A percentile compares a stretch with the other conserved stretches of the same genome.
phyloP scores from a whole-genome alignment of 2,888 invertebrate genomes.

The Tetragonula carbonaria region DNA sequence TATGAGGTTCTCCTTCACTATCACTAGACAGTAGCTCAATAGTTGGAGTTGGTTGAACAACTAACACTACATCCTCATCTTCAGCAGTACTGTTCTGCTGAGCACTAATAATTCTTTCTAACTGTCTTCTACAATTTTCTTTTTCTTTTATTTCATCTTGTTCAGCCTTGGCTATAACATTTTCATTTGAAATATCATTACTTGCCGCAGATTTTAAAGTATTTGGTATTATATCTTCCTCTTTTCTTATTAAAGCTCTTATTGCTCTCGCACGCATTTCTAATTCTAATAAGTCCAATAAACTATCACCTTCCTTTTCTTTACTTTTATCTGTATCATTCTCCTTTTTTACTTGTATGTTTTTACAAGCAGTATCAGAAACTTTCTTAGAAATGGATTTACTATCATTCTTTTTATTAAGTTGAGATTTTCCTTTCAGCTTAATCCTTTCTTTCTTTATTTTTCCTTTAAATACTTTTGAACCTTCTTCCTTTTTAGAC shows the following conservation, averaged over 20 bases:
- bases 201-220: conserved; percentile 43
- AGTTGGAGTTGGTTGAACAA: conserved; percentile 80
- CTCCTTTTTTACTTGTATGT: conserved; percentile 74
- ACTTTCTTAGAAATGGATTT: conserved; percentile 57
- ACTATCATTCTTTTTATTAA: conserved; percentile 62
- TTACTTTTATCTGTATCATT: conserved; percentile 68
- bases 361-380: conserved; percentile 44
- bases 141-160: conserved; percentile 68
- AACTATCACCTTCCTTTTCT: conserved; percentile 83
- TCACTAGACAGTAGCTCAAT: conserved; percentile 82
- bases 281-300: conserved; percentile 85
- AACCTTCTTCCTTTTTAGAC: conserved; percentile 73
- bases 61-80: conserved; percentile 82
- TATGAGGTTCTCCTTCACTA: conserved; percentile 72
- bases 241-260: conserved; percentile 84
- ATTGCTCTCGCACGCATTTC: conserved; percentile 87
- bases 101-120: conserved; percentile 72
- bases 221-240: conserved; percentile 78
- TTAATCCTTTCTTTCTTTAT: conserved; percentile 67
- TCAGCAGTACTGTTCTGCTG: conserved; percentile 72
- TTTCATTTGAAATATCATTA: conserved; percentile 44
- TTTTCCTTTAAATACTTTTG: conserved; percentile 63
- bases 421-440: conserved; percentile 64
- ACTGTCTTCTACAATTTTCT: conserved; percentile 68
- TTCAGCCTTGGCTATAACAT: conserved; percentile 52